These are phyloP conservation scores for Nesidiocoris tenuis DNA, from an alignment of 2,888 invertebrate species.

Conservation along the genomic window DNA sequence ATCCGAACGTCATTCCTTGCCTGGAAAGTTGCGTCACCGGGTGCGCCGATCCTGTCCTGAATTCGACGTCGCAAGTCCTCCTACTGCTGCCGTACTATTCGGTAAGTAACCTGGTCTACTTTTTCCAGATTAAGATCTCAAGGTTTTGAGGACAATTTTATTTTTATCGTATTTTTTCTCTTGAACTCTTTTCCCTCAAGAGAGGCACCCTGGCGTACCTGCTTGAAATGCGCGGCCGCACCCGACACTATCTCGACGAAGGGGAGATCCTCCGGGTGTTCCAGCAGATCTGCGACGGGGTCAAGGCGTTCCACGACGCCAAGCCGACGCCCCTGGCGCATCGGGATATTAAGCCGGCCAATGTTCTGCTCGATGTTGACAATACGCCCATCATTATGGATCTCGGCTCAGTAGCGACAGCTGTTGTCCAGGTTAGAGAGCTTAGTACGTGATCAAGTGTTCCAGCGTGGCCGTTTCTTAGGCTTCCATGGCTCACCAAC, in stretches of 20 bases:
- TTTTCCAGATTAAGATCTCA: too few relatives aligned
- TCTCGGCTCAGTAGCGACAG: conserved; percentile 58
- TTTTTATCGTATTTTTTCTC: too few relatives aligned
- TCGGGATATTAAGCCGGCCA: conserved; percentile 82
- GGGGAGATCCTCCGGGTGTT: conserved; percentile 69
- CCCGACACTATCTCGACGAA: conserved; percentile 63
- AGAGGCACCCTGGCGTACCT: conserved; percentile 73
- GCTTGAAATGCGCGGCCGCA: conserved; percentile 62
- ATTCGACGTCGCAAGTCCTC: conserved; percentile 69
- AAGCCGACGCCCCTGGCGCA: conserved; percentile 75
- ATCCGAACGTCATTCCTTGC: conserved; percentile 71
- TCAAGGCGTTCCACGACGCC: conserved; percentile 71
- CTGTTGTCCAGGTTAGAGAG: conserved; percentile 20
- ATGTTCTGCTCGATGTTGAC: conserved; percentile 73
- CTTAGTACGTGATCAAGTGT: background rate
- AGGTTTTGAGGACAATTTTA: too few relatives aligned
- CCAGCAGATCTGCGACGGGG: conserved; percentile 69
- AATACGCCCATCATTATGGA: conserved; percentile 78
- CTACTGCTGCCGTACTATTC: conserved; percentile 74
- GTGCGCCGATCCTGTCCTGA: conserved; percentile 63
- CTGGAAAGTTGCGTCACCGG: conserved; percentile 67
- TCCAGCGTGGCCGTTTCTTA: too few relatives aligned
- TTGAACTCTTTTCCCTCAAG: too few relatives aligned
- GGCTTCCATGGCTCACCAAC: too few relatives aligned
- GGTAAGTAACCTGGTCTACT: conserved; percentile 54